A percentile compares a stretch with the other conserved stretches of the same genome.
These are phyloP conservation scores for Parauchenoglanis ngamensis DNA, from an alignment of 2,797 vertebrate species.

Conservation along the genomic window DNA sequence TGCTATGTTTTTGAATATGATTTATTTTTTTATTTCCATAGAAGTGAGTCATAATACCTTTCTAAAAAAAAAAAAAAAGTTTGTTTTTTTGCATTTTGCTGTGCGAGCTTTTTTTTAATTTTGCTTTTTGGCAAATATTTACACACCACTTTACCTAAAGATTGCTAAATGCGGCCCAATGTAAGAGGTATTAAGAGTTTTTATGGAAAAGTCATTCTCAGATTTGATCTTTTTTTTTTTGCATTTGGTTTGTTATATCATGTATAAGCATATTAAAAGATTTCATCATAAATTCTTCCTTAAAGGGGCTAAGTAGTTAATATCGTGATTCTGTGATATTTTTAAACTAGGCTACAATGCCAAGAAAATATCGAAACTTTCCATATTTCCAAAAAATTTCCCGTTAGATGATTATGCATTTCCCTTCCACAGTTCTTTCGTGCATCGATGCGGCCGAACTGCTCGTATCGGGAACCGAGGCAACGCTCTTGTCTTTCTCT, in stretches of 20 bases:
- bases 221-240: too few relatives aligned
- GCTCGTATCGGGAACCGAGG: conserved; percentile 89
- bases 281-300: too few relatives aligned
- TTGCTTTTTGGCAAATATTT: too few relatives aligned
- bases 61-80: neutral
- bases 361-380: neutral
- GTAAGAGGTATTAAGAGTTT: too few relatives aligned
- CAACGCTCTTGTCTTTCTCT: conserved; percentile 88
- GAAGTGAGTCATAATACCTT: neutral
- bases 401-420: neutral
- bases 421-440: conserved; percentile 82
- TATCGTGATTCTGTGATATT: neutral
- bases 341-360: neutral
- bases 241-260: too few relatives aligned
- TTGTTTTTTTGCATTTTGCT: neutral
- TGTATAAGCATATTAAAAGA: neutral
- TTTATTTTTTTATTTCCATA: neutral
- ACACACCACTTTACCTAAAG: too few relatives aligned
- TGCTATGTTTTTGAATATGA: neutral
- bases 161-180: too few relatives aligned
- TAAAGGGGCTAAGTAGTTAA: neutral
- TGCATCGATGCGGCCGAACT: conserved; percentile 94
- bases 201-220: too few relatives aligned
- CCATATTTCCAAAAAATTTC: neutral
- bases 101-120: neutral